A percentile compares a stretch with the other conserved stretches of the same genome.
Conservation (phyloP, 2,797 vertebrate genomes). For the Coranthus polyacanthus region DNA sequence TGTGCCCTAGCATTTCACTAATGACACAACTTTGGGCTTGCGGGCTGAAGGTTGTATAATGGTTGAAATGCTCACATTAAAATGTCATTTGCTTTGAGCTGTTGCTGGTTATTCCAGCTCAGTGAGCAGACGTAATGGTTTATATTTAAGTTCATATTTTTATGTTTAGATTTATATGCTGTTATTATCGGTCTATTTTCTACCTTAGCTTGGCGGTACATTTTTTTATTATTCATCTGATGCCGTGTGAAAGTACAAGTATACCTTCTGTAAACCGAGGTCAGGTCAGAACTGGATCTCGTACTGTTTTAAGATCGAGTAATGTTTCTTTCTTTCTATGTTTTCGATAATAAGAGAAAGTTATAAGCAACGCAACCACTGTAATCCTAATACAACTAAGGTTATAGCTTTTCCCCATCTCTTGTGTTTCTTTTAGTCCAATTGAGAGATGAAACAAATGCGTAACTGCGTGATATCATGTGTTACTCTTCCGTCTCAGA, state of each 20-base stretch:
- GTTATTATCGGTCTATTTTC: constrained; percentile 14
- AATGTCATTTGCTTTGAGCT: constrained; percentile 53
- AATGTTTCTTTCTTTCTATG: no score
- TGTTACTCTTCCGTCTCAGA: no score
- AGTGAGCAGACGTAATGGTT: constrained; percentile 40
- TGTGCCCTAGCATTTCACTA: constrained; percentile 25
- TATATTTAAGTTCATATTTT: constrained; percentile 59
- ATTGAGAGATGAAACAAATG: no score
- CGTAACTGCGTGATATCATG: no score
- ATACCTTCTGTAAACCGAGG: not conserved
- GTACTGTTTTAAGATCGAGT: no score
- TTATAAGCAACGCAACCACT: not conserved
- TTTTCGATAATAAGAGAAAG: no score
- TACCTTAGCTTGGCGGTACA: not conserved
- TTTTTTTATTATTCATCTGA: constrained; percentile 26
- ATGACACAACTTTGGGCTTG: constrained; percentile 46
- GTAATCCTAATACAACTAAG: not conserved
- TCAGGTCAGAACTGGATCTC: no score
- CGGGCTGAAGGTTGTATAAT: constrained; percentile 44
- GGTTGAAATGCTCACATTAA: constrained; percentile 57
- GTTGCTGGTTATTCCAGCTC: constrained; percentile 43
- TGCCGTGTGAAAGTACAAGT: constrained; percentile 7
- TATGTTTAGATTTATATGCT: constrained; percentile 44
- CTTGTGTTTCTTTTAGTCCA: not conserved
- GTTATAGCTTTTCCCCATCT: not conserved